A percentile compares a stretch with the other conserved stretches of the same genome.
phyloP scores from a whole-genome alignment of 30 jellyfish, hydroid and myxozoan genomes.

The Calvadosia cruxmelitensis region DNA sequence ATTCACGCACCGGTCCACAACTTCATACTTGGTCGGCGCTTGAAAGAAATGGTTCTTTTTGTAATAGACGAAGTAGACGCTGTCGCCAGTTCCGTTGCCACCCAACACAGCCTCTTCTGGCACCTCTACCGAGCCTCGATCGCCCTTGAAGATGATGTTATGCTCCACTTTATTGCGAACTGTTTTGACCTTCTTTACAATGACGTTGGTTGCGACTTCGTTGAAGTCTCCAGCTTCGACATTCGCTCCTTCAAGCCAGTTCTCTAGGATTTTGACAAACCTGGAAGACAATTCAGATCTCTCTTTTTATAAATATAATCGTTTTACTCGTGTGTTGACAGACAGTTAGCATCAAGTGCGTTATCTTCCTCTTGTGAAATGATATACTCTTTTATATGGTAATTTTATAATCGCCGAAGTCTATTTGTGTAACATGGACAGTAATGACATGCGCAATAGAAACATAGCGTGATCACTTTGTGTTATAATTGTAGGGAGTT shows the following conservation, averaged over 20 bases:
- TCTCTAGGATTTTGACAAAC: slow-evolving; percentile 81
- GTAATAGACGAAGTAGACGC: slow-evolving; percentile 82
- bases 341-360: too few species aligned
- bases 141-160: slow-evolving; percentile 62
- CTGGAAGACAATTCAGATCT: slow-evolving; percentile 21
- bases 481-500: too few species aligned
- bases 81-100: slow-evolving; percentile 27
- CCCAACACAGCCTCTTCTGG: slow-evolving; percentile 8
- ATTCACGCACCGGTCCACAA: slow-evolving; percentile 40
- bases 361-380: too few species aligned
- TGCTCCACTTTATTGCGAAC: slow-evolving; percentile 35
- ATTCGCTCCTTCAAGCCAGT: slow-evolving; percentile 74
- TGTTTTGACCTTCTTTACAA: slow-evolving; percentile 55
- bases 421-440: too few species aligned
- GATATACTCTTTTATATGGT: not conserved
- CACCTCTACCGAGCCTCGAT: slow-evolving; percentile 35
- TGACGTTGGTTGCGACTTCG: slow-evolving; percentile 50
- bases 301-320: too few species aligned
- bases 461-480: too few species aligned
- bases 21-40: slow-evolving; percentile 11
- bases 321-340: too few species aligned
- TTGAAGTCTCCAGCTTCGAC: slow-evolving; percentile 36
- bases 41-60: slow-evolving; percentile 65
- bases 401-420: not conserved
- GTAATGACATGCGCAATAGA: too few species aligned